A percentile compares a stretch with the other conserved stretches of the same genome.
Conservation (phyloP, 2,113 vertebrate genomes). For the Coptodon bakossiorum region DNA sequence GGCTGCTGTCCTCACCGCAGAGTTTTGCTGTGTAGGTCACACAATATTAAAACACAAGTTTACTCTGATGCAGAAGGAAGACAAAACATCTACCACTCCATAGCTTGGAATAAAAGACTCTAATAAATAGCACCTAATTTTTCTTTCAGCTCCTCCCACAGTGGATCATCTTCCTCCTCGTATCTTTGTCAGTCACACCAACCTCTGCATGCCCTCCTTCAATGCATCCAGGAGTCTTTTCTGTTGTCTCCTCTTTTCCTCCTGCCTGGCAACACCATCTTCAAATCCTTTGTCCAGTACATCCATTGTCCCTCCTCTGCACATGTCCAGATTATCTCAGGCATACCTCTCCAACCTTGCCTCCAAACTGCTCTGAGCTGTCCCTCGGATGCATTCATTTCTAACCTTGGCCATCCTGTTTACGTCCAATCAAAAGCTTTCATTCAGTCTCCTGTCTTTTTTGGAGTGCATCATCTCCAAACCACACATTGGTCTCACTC, state of each 20-base stretch:
- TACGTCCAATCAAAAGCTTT: neutral
- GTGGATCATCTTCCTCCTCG: neutral
- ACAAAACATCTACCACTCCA: neutral
- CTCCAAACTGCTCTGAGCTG: neutral
- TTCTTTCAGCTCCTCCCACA: neutral
- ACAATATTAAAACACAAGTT: constrained; percentile 34
- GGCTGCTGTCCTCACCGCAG: neutral
- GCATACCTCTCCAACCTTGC: neutral
- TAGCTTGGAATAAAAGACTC: neutral
- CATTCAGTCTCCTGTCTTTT: neutral
- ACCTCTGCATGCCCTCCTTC: neutral
- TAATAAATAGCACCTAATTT: neutral
- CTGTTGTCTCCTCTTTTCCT: neutral
- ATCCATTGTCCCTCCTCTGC: neutral
- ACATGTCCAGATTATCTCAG: neutral
- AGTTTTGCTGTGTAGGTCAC: constrained; percentile 34
- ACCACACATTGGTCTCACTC: neutral
- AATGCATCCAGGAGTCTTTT: neutral
- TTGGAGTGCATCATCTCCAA: neutral
- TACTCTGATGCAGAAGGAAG: neutral
- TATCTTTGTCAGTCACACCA: neutral
- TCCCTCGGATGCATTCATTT: neutral
- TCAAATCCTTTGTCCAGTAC: neutral
- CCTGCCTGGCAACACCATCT: neutral
- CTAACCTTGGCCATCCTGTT: neutral